A percentile compares a stretch with the other conserved stretches of the same genome.
phyloP scores from a whole-genome alignment of 2,113 vertebrate genomes.

The Daphoenositta chrysoptera region DNA sequence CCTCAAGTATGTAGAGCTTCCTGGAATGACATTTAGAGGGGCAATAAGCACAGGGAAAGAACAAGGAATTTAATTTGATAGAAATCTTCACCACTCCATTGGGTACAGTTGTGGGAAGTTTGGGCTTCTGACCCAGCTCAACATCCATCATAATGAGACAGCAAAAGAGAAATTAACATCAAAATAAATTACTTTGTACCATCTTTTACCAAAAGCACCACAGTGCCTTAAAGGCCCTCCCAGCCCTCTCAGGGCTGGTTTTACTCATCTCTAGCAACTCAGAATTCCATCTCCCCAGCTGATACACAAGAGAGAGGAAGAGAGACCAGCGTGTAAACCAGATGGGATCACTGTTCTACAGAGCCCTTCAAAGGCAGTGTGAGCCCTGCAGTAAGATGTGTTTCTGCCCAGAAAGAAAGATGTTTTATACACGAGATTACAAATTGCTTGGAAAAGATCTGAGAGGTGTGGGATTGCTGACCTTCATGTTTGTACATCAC shows the following conservation, averaged over 20 bases:
- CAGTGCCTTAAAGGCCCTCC: neutral
- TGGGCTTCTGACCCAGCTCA: neutral
- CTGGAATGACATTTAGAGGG: neutral
- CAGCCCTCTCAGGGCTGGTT: neutral
- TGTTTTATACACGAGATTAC: neutral
- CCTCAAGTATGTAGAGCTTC: accelerated
- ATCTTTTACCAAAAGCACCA: neutral
- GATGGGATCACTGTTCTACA: neutral
- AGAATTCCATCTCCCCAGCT: neutral
- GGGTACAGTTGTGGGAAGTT: neutral
- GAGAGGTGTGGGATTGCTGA: neutral
- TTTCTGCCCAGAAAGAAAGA: neutral
- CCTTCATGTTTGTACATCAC: neutral
- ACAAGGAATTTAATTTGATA: neutral
- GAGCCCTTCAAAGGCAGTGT: neutral
- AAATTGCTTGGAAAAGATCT: neutral
- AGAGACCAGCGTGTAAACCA: neutral
- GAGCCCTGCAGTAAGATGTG: neutral
- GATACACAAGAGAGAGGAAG: neutral
- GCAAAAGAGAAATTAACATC: neutral
- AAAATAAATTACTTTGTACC: neutral
- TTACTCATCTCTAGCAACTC: neutral
- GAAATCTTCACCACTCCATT: neutral
- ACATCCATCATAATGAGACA: neutral
- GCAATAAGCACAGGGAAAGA: neutral